Evolutionary conservation across 2,797 vertebrate species (phyloP).

Genomic region (Rhinoraja longicauda): DNA sequence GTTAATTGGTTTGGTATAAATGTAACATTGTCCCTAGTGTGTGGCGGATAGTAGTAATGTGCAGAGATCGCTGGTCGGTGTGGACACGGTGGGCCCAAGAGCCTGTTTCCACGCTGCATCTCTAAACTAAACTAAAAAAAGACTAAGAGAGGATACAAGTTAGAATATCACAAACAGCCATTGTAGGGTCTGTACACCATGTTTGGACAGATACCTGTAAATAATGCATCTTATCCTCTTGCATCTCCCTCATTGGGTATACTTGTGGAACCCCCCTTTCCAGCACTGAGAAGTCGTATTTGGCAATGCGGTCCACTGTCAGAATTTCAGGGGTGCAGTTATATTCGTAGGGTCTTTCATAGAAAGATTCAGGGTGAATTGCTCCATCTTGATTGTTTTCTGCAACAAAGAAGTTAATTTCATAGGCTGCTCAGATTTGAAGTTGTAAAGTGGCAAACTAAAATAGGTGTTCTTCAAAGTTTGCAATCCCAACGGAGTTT

Average conservation of each 20-base stretch:
- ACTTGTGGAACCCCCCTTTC: constrained; percentile 76
- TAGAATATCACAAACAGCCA: neutral
- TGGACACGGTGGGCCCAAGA: no score
- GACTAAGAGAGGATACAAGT: no score
- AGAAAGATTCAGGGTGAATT: constrained; percentile 74
- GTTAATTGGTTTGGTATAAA: no score
- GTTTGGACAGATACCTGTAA: constrained; percentile 83
- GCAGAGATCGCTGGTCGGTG: no score
- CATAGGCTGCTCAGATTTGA: neutral
- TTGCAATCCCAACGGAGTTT: neutral
- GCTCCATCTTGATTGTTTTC: constrained; percentile 81
- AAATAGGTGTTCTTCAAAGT: neutral
- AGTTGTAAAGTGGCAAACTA: neutral
- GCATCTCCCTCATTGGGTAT: constrained; percentile 71
- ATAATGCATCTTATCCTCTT: constrained; percentile 92
- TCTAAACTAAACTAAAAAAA: no score
- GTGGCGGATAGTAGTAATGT: no score
- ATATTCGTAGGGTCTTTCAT: constrained; percentile 77
- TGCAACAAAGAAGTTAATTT: constrained; percentile 53
- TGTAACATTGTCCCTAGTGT: no score
- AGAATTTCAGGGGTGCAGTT: constrained; percentile 70
- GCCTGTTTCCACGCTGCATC: no score
- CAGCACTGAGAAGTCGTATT: constrained; percentile 79
- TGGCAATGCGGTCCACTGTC: constrained; percentile 77
- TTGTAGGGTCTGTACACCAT: constrained; percentile 41